Percentiles rank a stretch among this genome's conserved stretches.
phyloP scores from a whole-genome alignment of 2,797 vertebrate species.

The Aselliscus stoliczkanus region DNA sequence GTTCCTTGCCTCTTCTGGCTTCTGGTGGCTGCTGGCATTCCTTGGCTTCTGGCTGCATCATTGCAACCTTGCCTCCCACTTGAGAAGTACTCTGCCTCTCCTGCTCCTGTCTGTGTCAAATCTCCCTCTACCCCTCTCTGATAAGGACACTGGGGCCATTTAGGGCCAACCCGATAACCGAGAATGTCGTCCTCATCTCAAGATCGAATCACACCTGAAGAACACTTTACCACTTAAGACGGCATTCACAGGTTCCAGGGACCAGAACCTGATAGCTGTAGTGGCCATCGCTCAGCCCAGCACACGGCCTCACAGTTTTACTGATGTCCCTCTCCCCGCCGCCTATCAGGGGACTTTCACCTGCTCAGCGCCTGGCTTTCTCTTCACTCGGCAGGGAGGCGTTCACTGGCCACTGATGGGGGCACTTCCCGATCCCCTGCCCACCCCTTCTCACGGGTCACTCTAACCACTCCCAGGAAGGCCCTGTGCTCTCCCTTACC shows the following conservation, averaged over 20 bases:
- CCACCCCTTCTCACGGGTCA: accelerated
- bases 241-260: not conserved
- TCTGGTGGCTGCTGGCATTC: no score
- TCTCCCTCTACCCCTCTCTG: not conserved
- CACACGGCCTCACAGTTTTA: accelerated
- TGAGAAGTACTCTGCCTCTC: no score
- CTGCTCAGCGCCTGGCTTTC: not conserved
- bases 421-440: not conserved
- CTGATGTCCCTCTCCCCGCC: not conserved
- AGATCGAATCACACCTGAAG: not conserved
- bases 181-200: not conserved
- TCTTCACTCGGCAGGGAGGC: accelerated
- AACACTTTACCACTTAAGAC: accelerated
- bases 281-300: not conserved
- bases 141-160: not conserved
- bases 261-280: not conserved
- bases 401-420: not conserved
- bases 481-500: not conserved
- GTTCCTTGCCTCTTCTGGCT: not conserved
- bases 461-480: not conserved
- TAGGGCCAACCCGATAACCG: not conserved
- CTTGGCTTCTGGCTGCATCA: not conserved
- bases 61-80: not conserved
- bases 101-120: not conserved
- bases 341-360: not conserved